Percentiles rank a stretch among this genome's conserved stretches.
Evolutionary conservation across 2,888 invertebrate genomes (phyloP).

Genomic region (Nomada flava): DNA sequence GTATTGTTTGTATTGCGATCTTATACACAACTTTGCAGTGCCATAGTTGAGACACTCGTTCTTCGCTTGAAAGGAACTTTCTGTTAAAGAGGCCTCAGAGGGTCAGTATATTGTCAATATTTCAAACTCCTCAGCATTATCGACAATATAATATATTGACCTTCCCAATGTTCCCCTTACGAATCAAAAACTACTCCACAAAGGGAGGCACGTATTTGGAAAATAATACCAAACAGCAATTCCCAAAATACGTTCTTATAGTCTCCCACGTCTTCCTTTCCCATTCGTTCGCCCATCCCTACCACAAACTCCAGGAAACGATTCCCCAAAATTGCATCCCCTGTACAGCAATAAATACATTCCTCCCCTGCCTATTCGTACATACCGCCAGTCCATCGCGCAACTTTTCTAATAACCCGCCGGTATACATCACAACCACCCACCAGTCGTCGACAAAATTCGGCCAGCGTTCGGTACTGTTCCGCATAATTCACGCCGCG

Average conservation of each 20-base stretch:
- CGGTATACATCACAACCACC: slow-evolving; percentile 22
- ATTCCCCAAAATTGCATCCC: slow-evolving; percentile 17
- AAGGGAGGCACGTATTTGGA: background rate
- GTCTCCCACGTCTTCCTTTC: background rate
- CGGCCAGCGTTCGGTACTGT: slow-evolving; percentile 35
- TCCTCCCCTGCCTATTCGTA: background rate
- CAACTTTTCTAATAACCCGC: slow-evolving; percentile 52
- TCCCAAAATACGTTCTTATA: background rate
- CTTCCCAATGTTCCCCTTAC: too few relatives aligned
- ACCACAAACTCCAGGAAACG: too few relatives aligned
- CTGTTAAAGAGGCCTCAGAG: too few relatives aligned
- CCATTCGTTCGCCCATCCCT: background rate
- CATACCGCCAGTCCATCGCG: background rate
- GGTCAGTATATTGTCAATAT: too few relatives aligned
- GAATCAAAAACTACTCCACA: too few relatives aligned
- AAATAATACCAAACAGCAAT: background rate
- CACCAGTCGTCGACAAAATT: slow-evolving; percentile 32
- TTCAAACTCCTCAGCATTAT: too few relatives aligned
- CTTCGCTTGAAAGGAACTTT: too few relatives aligned
- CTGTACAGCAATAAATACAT: slow-evolving; percentile 30
- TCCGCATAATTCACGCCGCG: slow-evolving; percentile 44
- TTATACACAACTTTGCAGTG: too few relatives aligned
- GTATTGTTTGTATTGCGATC: too few relatives aligned
- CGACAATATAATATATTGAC: too few relatives aligned
- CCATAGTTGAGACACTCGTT: too few relatives aligned